Evolutionary conservation across 1,140 invertebrate species (phyloP).

Genomic region (Plodia interpunctella): DNA sequence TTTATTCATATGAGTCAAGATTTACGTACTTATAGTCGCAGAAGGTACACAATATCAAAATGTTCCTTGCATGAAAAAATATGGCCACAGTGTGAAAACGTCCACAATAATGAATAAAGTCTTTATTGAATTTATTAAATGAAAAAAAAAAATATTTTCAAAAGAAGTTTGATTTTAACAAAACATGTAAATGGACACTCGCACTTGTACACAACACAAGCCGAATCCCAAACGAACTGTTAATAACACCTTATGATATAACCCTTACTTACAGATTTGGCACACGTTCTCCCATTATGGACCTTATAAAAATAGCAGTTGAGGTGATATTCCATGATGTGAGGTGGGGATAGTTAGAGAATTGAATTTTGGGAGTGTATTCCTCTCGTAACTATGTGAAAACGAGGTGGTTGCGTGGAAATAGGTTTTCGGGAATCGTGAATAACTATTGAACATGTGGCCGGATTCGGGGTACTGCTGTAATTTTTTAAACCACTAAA

Average conservation of each 20-base stretch:
- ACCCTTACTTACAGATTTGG: conserved; percentile 40
- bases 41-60: too few species aligned
- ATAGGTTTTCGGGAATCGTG: conserved; percentile 16
- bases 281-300: conserved; percentile 13
- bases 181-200: conserved; percentile 34
- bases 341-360: conserved; percentile 21
- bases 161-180: neutral
- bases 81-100: too few species aligned
- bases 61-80: too few species aligned
- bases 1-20: too few species aligned
- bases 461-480: neutral
- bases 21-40: too few species aligned
- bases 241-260: conserved; percentile 65
- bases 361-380: conserved; percentile 46
- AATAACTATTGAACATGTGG: neutral
- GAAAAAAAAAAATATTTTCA: neutral
- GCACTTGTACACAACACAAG: conserved; percentile 44
- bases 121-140: too few species aligned
- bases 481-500: too few species aligned
- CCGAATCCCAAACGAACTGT: conserved; percentile 64
- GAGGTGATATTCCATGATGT: neutral
- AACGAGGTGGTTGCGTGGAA: conserved; percentile 40
- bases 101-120: too few species aligned
- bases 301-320: conserved; percentile 13
- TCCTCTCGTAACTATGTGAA: conserved; percentile 32